Conservation (phyloP, 1,140 invertebrate species). For the Pogonus chalceus region DNA sequence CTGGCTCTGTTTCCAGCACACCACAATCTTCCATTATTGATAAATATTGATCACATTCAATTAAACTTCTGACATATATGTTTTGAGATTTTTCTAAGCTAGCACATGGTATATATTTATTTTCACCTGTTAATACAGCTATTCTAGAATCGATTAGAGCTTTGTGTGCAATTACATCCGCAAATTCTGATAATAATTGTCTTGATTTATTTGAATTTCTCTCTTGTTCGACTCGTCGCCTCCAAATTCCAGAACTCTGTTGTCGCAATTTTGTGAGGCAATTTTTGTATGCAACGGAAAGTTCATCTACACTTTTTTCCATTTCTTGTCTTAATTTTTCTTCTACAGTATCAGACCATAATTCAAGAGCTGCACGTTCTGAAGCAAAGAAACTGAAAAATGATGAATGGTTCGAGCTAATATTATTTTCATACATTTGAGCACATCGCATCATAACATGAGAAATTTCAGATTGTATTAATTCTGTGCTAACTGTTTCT, state of each 20-base stretch:
- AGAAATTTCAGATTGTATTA: slow-evolving; percentile 62
- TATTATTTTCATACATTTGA: slow-evolving; percentile 47
- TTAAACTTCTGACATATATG: neutral
- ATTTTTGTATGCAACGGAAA: slow-evolving; percentile 53
- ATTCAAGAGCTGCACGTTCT: slow-evolving; percentile 52
- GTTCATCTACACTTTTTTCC: slow-evolving; percentile 52
- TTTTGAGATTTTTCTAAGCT: neutral
- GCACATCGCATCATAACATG: slow-evolving; percentile 57
- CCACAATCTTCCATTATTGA: slow-evolving; percentile 1
- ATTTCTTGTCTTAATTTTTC: slow-evolving; percentile 55
- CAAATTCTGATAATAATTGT: slow-evolving; percentile 54
- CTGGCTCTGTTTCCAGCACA: slow-evolving; percentile 36
- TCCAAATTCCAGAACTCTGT: slow-evolving; percentile 28
- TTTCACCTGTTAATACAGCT: slow-evolving; percentile 44
- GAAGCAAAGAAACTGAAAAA: slow-evolving; percentile 47
- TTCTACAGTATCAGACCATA: slow-evolving; percentile 59
- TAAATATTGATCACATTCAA: neutral
- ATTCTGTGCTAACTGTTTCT: slow-evolving; percentile 57
- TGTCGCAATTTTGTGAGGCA: slow-evolving; percentile 38
- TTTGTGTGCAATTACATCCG: slow-evolving; percentile 65
- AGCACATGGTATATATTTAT: slow-evolving; percentile 8
- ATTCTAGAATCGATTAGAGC: slow-evolving; percentile 63
- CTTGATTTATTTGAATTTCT: slow-evolving; percentile 37
- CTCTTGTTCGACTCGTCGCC: slow-evolving; percentile 37
- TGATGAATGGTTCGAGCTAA: slow-evolving; percentile 33